Base-by-base conservation (phyloP, 2,113 vertebrate species). In the Calonectris borealis region DNA sequence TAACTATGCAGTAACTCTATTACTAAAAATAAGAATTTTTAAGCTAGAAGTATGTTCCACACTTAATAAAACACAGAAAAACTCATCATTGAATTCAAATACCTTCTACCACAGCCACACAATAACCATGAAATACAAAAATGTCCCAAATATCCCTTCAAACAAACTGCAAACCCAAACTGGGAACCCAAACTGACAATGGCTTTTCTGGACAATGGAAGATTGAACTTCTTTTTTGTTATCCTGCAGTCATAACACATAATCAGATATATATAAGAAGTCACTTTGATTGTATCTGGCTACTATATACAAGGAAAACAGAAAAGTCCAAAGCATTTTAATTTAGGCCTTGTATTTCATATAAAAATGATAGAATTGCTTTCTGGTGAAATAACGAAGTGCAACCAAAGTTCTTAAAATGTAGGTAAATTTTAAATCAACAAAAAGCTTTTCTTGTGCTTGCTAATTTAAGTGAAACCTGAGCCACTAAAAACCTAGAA, bases 401-500 rank as follows among this genome's bases (percentile, higher is more conserved):
- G 14, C 21, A 93, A 40, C 16, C 24, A 26, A 83, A 81, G 16
- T 77, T 95, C 38, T 80, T 81, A 87, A 92, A 92, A 84, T 60
- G 26, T 27, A 65, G 20, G 24, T 92, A 46, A 77, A 55, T 29
- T 90, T 54, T 70, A 57, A 86, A 88, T 60, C 15, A 81, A 62
- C 65, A 66, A 46, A 91, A 95, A 88, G 20, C 24, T 71, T 24
- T 95, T 95, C 62, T 40, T 40, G 25, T 73, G 32, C 64, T 82
- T 97, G 64, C 94, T 96, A 83, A 87, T 94, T 81, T 87, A 82
- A 95, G 82, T 96, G 92, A 97, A 98, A 97, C 79, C 73, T 65
- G 82, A 91, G 94, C 79, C 93, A 57, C 92, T 87, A 84, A 91
- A 92, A 93, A 24, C n/a, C 44, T 90, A 94, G 79, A 88, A 94